Evolutionary conservation across 2,797 vertebrate species (phyloP).

Genomic region (Australoheros facetus): DNA sequence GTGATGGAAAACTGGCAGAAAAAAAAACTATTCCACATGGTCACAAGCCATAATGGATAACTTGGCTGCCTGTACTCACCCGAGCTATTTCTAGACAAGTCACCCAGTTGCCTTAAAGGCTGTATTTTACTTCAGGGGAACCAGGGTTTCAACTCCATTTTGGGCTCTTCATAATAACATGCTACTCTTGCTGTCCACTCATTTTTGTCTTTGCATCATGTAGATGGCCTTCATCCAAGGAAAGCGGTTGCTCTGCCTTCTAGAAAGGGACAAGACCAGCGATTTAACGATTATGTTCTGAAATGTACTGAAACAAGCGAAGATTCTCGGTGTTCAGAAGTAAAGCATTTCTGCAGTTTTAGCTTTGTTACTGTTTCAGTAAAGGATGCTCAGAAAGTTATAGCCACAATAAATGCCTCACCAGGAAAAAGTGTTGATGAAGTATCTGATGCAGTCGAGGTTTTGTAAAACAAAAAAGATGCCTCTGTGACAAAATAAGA

Average conservation of each 20-base stretch:
- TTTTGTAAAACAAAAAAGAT: too few species aligned
- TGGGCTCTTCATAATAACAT: constrained; percentile 78
- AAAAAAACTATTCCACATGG: constrained; percentile 75
- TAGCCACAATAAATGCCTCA: background rate
- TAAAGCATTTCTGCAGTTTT: background rate
- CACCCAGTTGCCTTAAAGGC: constrained; percentile 67
- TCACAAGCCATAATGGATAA: constrained; percentile 78
- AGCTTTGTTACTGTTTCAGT: background rate
- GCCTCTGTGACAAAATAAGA: background rate
- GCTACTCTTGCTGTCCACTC: constrained; percentile 58
- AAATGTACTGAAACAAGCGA: constrained; percentile 17
- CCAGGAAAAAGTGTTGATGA: background rate
- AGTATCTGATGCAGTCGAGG: background rate
- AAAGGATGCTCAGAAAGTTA: background rate
- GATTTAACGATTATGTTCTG: constrained; percentile 5
- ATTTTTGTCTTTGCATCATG: constrained; percentile 61
- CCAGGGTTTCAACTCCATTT: constrained; percentile 61
- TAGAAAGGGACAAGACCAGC: background rate
- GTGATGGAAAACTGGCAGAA: constrained; percentile 80
- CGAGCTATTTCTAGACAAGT: constrained; percentile 79
- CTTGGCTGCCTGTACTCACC: constrained; percentile 68
- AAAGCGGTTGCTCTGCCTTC: constrained; percentile 43
- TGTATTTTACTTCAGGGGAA: constrained; percentile 76
- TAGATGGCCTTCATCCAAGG: constrained; percentile 67
- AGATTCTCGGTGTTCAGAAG: constrained; percentile 13